Conservation (phyloP, 2,888 invertebrate genomes). For the Itoplectis maculator region DNA sequence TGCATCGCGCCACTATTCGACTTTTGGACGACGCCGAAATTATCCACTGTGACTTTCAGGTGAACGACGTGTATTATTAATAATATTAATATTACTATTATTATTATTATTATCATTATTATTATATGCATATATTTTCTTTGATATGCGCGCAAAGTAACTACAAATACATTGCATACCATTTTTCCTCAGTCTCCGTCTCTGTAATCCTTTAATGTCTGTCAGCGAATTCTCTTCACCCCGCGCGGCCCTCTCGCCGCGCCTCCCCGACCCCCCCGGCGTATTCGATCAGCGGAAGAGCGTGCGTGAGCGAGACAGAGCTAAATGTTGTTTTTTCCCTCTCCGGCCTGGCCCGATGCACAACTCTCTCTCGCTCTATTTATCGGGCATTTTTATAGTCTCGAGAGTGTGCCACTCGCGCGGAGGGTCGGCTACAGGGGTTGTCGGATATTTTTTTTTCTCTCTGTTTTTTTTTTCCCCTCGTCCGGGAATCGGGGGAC, state of each 20-base stretch:
- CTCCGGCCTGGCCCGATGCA: background rate
- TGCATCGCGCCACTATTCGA: conserved; percentile 89
- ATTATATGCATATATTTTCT: background rate
- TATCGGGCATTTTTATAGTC: conserved; percentile 38
- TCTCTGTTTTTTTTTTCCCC: too few relatives aligned
- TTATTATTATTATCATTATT: too few relatives aligned
- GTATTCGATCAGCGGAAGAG: background rate
- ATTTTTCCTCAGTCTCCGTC: background rate
- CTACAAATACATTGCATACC: too few relatives aligned
- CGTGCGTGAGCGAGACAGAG: conserved; percentile 4
- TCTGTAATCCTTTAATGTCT: conserved; percentile 1
- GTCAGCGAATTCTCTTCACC: background rate
- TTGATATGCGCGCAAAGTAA: background rate
- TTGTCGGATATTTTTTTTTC: conserved; percentile 22
- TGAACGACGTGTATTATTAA: conserved; percentile 80
- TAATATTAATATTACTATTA: background rate
- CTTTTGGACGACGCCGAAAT: conserved; percentile 96
- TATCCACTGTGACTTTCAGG: conserved; percentile 96
- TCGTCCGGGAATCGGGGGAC: background rate
- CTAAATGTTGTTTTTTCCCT: conserved; percentile 6
- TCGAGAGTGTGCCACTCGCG: conserved; percentile 31
- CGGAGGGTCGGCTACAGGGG: background rate
- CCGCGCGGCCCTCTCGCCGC: too few relatives aligned
- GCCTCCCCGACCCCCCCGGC: background rate
- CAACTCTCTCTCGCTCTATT: conserved; percentile 24